A percentile compares a stretch with the other conserved stretches of the same genome.
phyloP scores from a whole-genome alignment of 2,113 vertebrate genomes.

The Zosterops lateralis region DNA sequence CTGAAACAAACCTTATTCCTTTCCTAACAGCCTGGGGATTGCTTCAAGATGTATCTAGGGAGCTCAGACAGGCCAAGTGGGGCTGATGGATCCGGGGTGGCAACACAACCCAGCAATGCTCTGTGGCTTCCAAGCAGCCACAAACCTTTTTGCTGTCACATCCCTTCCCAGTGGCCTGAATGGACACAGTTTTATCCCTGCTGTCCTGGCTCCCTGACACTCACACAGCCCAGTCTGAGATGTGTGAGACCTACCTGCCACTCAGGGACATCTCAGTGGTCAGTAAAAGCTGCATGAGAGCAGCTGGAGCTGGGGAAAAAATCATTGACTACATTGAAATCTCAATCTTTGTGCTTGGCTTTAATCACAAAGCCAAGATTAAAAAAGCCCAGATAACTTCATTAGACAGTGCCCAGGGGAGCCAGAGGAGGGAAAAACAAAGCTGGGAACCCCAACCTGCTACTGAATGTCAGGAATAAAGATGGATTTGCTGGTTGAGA shows the following conservation, averaged over 20 bases:
- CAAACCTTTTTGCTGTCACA: background rate
- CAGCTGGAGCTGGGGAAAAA: background rate
- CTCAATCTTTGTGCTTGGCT: background rate
- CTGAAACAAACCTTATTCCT: background rate
- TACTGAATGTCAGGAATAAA: background rate
- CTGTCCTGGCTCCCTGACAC: background rate
- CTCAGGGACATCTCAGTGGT: background rate
- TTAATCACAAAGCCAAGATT: background rate
- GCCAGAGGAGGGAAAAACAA: background rate
- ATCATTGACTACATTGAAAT: background rate
- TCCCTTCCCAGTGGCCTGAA: background rate
- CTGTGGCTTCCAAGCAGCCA: background rate
- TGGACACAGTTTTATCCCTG: fast-evolving
- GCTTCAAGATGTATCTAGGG: constrained; percentile 13
- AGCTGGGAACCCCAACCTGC: background rate
- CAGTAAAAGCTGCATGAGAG: background rate
- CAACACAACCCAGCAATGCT: background rate
- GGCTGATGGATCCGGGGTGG: background rate
- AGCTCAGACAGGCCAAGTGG: background rate
- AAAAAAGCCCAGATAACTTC: background rate
- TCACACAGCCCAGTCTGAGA: background rate
- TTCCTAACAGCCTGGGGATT: background rate
- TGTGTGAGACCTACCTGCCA: background rate
- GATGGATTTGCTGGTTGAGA: background rate
- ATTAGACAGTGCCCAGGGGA: background rate